Conservation (phyloP, 30 jellyfish, hydroid and myxozoan genomes). For the Clytia hemisphaerica region DNA sequence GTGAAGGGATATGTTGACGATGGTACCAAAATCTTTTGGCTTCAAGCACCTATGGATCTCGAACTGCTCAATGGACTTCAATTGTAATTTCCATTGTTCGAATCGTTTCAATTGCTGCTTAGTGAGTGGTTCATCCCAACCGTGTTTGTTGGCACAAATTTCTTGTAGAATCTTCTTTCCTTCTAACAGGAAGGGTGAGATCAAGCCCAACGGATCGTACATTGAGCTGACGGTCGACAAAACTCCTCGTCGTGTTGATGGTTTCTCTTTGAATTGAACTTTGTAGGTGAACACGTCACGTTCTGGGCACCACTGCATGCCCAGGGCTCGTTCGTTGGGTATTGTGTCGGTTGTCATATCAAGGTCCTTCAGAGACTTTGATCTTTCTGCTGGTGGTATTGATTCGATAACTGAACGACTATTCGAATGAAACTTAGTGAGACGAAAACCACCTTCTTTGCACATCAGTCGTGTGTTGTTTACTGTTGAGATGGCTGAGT, state of each 20-base stretch:
- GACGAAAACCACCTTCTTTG: constrained; percentile 30
- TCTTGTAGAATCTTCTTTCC: constrained; percentile 38
- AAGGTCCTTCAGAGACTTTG: constrained; percentile 27
- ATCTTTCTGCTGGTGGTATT: constrained; percentile 20
- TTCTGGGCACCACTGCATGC: constrained; percentile 39
- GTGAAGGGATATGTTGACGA: too few relatives aligned
- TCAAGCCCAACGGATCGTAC: constrained; percentile 59
- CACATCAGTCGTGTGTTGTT: not conserved
- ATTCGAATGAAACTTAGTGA: constrained; percentile 29
- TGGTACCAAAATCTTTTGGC: constrained; percentile 6
- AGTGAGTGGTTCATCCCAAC: constrained; percentile 33
- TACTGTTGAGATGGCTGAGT: constrained; percentile 9
- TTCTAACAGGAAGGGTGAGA: constrained; percentile 21
- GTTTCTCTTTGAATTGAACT: constrained; percentile 14
- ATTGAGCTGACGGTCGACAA: constrained; percentile 16
- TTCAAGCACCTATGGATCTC: constrained; percentile 10
- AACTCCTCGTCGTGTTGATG: constrained; percentile 39
- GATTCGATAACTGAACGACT: constrained; percentile 16
- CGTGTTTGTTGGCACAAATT: constrained; percentile 27
- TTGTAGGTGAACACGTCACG: constrained; percentile 23
- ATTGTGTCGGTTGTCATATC: constrained; percentile 13
- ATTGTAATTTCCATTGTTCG: not conserved
- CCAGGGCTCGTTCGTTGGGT: constrained; percentile 49
- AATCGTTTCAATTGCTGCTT: not conserved
- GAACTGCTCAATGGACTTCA: too few relatives aligned